Percentiles rank a stretch among this genome's conserved stretches.
Evolutionary conservation across 1,140 invertebrate genomes (phyloP).

Genomic region (Megalonaias nervosa): DNA sequence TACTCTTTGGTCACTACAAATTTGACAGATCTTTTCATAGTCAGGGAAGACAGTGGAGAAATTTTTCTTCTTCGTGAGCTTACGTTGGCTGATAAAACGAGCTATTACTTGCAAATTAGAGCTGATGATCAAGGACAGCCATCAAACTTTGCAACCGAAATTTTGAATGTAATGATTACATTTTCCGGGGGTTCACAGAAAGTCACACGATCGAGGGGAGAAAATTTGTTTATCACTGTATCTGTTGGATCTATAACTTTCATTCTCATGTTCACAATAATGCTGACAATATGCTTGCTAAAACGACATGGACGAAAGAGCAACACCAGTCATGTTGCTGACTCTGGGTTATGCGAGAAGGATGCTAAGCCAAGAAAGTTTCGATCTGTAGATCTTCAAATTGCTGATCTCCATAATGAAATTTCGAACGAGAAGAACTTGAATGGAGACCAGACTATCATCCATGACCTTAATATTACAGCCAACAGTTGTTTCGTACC

Average conservation of each 20-base stretch:
- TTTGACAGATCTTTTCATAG: constrained; percentile 48
- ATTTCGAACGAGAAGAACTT: too few relatives aligned
- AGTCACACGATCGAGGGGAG: constrained; percentile 9
- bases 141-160: constrained; percentile 15
- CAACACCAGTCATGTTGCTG: too few relatives aligned
- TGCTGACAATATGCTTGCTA: constrained; percentile 24
- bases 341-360: too few relatives aligned
- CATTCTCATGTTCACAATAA: constrained; percentile 28
- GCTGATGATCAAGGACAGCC: constrained; percentile 33
- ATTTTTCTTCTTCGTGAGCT: constrained; percentile 35
- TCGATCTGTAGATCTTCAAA: too few relatives aligned
- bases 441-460: too few relatives aligned
- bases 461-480: too few relatives aligned
- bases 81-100: constrained; percentile 5
- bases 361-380: too few relatives aligned
- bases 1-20: constrained; percentile 47
- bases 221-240: constrained; percentile 26
- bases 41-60: constrained; percentile 45
- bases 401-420: too few relatives aligned
- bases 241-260: constrained; percentile 23
- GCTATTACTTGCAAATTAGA: constrained; percentile 21
- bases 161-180: constrained; percentile 22
- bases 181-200: background rate
- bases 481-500: too few relatives aligned
- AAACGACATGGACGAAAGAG: background rate